These are phyloP conservation scores for Diarsia dahlii DNA, from an alignment of 2,888 invertebrate genomes.

Conservation along the genomic window DNA sequence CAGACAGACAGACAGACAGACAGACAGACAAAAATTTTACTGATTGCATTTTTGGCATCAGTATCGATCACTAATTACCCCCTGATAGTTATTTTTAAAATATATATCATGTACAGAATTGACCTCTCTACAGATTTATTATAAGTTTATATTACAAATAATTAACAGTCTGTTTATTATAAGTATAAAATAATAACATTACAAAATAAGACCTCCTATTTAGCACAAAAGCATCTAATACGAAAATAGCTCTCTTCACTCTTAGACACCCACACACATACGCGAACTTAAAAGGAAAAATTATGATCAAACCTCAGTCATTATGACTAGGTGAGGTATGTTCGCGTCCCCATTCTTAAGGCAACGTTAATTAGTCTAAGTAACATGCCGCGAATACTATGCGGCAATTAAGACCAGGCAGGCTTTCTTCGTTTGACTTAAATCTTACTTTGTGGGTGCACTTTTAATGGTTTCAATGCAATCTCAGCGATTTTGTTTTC, in stretches of 20 bases:
- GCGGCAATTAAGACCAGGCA: slow-evolving; percentile 75
- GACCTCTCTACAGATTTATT: too few species aligned
- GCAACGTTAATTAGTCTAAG: slow-evolving; percentile 78
- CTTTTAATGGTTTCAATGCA: slow-evolving; percentile 66
- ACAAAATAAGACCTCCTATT: not conserved
- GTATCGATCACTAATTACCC: too few species aligned
- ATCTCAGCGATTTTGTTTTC: slow-evolving; percentile 46
- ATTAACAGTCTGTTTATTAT: too few species aligned
- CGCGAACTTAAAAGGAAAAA: slow-evolving; percentile 36
- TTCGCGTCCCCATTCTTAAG: slow-evolving; percentile 73
- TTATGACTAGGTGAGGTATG: slow-evolving; percentile 68
- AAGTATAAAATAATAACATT: not conserved
- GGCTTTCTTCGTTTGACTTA: slow-evolving; percentile 74
- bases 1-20: too few species aligned
- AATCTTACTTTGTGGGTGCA: slow-evolving; percentile 71
- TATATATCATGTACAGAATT: too few species aligned
- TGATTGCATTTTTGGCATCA: too few species aligned
- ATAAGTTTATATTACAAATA: too few species aligned
- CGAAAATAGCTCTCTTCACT: slow-evolving; percentile 11
- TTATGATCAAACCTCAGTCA: slow-evolving; percentile 57
- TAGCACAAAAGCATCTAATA: slow-evolving; percentile 3
- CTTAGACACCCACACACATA: not conserved
- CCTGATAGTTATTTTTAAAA: too few species aligned
- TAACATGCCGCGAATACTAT: slow-evolving; percentile 75
- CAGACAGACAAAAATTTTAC: too few species aligned